phyloP scores from a whole-genome alignment of 2,113 vertebrate species.

The Bos javanicus region DNA sequence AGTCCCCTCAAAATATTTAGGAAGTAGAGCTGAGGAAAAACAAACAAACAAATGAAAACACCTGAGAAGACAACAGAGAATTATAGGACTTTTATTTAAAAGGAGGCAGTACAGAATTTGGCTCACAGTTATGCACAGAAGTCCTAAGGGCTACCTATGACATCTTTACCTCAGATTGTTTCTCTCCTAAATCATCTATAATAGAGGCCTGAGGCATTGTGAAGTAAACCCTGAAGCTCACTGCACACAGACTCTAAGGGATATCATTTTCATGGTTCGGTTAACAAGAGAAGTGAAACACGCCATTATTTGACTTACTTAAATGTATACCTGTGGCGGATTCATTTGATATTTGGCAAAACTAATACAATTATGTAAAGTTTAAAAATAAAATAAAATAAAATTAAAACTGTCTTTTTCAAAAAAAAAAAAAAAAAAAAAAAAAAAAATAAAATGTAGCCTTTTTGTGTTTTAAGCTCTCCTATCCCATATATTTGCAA shows the following conservation, averaged over 20 bases:
- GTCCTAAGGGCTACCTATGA: slow-evolving; percentile 64
- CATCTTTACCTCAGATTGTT: slow-evolving; percentile 71
- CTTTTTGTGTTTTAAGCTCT: slow-evolving; percentile 69
- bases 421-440: no score
- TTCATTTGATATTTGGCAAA: no score
- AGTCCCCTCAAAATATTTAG: slow-evolving; percentile 35
- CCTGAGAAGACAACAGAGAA: slow-evolving; percentile 20
- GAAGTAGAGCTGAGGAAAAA: neutral
- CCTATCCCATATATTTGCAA: slow-evolving; percentile 72
- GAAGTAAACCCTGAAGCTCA: slow-evolving; percentile 75
- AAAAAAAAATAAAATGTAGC: no score
- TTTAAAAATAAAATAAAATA: no score
- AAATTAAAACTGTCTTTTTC: no score
- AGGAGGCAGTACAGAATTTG: neutral
- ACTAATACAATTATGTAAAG: no score
- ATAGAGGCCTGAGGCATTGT: slow-evolving; percentile 72
- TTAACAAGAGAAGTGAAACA: slow-evolving; percentile 78
- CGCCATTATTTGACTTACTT: slow-evolving; percentile 70
- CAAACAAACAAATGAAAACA: slow-evolving; percentile 12
- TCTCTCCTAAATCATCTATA: slow-evolving; percentile 72
- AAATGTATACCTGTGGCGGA: no score
- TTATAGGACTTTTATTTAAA: slow-evolving; percentile 1
- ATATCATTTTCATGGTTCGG: slow-evolving; percentile 75
- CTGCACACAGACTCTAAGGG: slow-evolving; percentile 63
- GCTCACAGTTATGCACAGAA: slow-evolving; percentile 13